Percentiles rank a stretch among this genome's conserved stretches.
These are phyloP conservation scores for Hyposmocoma kahamanoa DNA, from an alignment of 1,140 invertebrate genomes.

Conservation along the genomic window DNA sequence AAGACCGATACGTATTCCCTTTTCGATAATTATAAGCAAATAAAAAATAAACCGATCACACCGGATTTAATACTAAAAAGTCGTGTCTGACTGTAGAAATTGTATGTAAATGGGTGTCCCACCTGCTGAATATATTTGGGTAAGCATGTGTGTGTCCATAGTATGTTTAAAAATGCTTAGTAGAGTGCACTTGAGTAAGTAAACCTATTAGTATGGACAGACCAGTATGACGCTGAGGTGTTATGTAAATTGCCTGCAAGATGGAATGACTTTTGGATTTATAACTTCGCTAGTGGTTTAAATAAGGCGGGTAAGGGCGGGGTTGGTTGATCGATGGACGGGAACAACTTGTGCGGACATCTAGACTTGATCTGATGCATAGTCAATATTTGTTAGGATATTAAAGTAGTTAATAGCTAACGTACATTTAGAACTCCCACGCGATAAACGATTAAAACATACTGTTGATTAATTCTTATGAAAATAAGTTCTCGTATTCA, in stretches of 20 bases:
- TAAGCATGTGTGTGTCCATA: conserved; percentile 32
- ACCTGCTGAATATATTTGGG: conserved; percentile 71
- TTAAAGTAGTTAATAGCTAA: no score
- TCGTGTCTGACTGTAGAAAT: conserved; percentile 59
- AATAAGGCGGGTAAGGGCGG: neutral
- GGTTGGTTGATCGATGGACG: neutral
- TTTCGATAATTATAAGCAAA: conserved; percentile 2
- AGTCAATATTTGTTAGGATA: no score
- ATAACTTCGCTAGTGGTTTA: neutral
- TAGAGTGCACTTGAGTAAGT: conserved; percentile 55
- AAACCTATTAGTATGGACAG: conserved; percentile 61
- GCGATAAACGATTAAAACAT: no score
- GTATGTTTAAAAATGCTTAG: conserved; percentile 49
- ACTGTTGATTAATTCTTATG: no score
- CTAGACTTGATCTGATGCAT: no score
- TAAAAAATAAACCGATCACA: conserved; percentile 36
- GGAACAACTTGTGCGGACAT: no score
- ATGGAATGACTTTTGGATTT: conserved; percentile 17
- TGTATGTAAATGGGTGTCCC: conserved; percentile 70
- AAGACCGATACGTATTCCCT: no score
- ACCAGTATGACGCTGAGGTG: conserved; percentile 39
- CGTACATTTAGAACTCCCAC: no score
- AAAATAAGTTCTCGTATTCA: no score
- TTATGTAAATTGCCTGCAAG: conserved; percentile 49
- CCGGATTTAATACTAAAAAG: conserved; percentile 52